Conservation (phyloP, 2,113 vertebrate genomes). For the Orcinus orca region DNA sequence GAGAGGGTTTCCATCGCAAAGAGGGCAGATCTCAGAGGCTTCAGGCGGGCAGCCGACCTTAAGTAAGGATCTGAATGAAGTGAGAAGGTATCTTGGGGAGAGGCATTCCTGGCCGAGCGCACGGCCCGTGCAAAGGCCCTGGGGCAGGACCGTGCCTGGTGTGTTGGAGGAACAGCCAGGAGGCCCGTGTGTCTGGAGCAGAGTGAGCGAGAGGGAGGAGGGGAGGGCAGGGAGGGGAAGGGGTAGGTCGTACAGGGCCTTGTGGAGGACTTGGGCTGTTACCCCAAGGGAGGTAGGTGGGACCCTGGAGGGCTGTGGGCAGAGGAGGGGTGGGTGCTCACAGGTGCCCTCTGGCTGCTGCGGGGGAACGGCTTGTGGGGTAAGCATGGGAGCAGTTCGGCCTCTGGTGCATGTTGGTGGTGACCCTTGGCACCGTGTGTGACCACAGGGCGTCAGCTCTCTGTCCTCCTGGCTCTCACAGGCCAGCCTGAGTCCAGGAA, state of each 20-base stretch:
- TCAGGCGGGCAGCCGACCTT: not conserved
- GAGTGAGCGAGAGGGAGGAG: not conserved
- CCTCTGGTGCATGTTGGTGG: not conserved
- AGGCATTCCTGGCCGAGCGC: not conserved
- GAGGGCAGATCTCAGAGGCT: not conserved
- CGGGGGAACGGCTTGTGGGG: not conserved
- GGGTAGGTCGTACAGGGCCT: fast-evolving
- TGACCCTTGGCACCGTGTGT: fast-evolving
- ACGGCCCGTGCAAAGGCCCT: not conserved
- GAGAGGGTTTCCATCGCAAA: not conserved
- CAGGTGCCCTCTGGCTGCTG: fast-evolving
- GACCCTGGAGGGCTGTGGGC: not conserved
- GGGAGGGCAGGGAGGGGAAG: fast-evolving
- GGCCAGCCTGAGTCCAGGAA: not conserved
- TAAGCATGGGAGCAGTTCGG: not conserved
- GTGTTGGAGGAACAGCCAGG: not conserved
- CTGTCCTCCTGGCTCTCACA: fast-evolving
- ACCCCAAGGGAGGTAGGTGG: not conserved
- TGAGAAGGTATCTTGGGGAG: not conserved
- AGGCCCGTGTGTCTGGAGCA: not conserved
- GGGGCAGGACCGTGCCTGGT: not conserved
- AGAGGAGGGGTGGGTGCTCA: not conserved
- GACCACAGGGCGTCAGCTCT: fast-evolving
- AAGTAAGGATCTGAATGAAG: not conserved
- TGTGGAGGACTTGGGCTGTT: not conserved